Percentiles rank a stretch among this genome's conserved stretches.
These are phyloP conservation scores for Zele albiditarsus DNA, from an alignment of 2,888 invertebrate species.

Conservation along the genomic window DNA sequence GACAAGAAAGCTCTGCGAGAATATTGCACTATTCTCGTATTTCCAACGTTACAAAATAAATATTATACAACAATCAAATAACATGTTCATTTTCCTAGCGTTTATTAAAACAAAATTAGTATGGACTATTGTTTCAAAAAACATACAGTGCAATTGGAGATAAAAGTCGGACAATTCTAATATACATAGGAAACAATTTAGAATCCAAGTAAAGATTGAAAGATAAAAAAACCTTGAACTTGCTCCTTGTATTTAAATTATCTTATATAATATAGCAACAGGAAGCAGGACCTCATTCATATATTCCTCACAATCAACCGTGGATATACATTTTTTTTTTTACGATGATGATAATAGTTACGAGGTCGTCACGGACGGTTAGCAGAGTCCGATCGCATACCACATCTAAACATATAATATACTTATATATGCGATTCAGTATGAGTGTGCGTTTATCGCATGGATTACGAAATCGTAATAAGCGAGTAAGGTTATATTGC, in stretches of 20 bases:
- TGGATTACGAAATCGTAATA: slow-evolving; percentile 35
- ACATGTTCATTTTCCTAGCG: too few relatives aligned
- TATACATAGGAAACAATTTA: too few relatives aligned
- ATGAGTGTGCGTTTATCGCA: background rate
- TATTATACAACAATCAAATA: background rate
- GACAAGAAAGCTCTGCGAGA: background rate
- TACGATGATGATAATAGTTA: slow-evolving; percentile 41
- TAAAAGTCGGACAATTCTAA: too few relatives aligned
- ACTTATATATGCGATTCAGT: background rate
- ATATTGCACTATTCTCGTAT: background rate
- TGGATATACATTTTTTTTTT: slow-evolving; percentile 28
- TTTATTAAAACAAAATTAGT: too few relatives aligned
- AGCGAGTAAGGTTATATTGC: background rate
- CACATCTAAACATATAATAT: slow-evolving; percentile 10
- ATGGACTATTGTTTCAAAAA: too few relatives aligned
- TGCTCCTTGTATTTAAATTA: slow-evolving; percentile 13
- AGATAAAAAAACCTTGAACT: slow-evolving; percentile 35
- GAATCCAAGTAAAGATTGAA: background rate
- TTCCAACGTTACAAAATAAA: background rate
- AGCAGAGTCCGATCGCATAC: slow-evolving; percentile 19
- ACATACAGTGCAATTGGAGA: too few relatives aligned
- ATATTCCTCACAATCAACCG: slow-evolving; percentile 22
- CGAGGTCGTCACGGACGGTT: slow-evolving; percentile 43
- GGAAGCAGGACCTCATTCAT: slow-evolving; percentile 14
- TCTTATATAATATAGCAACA: background rate